A percentile compares a stretch with the other conserved stretches of the same genome.
Evolutionary conservation across 1,140 invertebrate genomes (phyloP).

Genomic region (Neodiprion virginianus): DNA sequence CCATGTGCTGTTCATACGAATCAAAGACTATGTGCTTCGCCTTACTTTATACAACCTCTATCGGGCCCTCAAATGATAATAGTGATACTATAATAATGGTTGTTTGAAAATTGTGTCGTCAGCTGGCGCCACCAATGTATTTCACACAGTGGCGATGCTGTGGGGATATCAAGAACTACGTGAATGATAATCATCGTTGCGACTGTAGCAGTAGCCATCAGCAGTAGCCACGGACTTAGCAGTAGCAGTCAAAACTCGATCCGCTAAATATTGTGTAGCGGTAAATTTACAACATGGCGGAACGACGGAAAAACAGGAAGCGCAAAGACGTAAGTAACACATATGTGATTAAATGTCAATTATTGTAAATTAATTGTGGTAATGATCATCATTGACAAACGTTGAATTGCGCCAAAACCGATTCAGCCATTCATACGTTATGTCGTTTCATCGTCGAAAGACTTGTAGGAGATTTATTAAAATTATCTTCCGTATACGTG

Average conservation of each 20-base stretch:
- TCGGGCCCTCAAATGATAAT: too few species aligned
- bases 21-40: too few species aligned
- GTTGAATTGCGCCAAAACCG: slow-evolving; percentile 22
- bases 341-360: slow-evolving; percentile 32
- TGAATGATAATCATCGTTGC: too few species aligned
- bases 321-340: slow-evolving; percentile 73
- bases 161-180: too few species aligned
- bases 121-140: too few species aligned
- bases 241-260: background rate
- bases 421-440: background rate
- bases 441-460: too few species aligned
- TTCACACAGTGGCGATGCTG: too few species aligned
- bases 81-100: too few species aligned
- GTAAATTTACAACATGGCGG: slow-evolving; percentile 70
- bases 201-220: too few species aligned
- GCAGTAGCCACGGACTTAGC: background rate
- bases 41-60: too few species aligned
- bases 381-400: slow-evolving; percentile 3
- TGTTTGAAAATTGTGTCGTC: too few species aligned
- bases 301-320: slow-evolving; percentile 76
- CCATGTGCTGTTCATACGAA: too few species aligned
- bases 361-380: slow-evolving; percentile 14
- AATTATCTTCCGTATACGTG: background rate
- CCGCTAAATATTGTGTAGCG: background rate
- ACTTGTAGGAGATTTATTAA: background rate